Conservation (phyloP, 2,113 vertebrate genomes). For the Thalassarche chlororhynchos region DNA sequence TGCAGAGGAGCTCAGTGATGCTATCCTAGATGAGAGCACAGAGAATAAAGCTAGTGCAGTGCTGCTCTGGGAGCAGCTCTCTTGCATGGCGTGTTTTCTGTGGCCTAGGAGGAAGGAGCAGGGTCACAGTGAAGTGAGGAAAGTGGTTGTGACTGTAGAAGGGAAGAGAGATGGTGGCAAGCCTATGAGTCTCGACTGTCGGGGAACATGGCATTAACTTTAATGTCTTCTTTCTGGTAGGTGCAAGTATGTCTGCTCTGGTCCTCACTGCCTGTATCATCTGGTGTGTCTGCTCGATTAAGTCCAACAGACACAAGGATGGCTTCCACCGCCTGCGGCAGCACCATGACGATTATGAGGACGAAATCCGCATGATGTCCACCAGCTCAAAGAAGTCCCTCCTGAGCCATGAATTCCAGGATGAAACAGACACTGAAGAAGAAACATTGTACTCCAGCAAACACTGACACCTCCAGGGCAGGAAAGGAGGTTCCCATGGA, state of each 20-base stretch:
- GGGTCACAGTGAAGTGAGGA: background rate
- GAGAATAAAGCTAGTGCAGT: background rate
- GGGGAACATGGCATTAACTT: background rate
- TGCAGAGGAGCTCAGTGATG: background rate
- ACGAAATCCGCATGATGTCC: constrained; percentile 92
- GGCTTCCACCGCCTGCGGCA: constrained; percentile 96
- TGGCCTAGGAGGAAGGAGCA: background rate
- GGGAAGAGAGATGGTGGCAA: background rate
- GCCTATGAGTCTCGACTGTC: background rate
- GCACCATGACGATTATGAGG: constrained; percentile 93
- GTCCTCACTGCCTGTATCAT: constrained; percentile 94
- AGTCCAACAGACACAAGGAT: constrained; percentile 96
- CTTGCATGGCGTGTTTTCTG: background rate
- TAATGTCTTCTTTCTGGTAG: constrained; percentile 62
- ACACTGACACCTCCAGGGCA: constrained; percentile 76
- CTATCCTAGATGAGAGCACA: background rate
- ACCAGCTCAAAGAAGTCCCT: constrained; percentile 97
- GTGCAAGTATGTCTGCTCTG: constrained; percentile 93
- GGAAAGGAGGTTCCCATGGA: constrained; percentile 55
- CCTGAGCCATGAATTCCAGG: constrained; percentile 94
- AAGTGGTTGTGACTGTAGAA: background rate
- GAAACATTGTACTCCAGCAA: constrained; percentile 97
- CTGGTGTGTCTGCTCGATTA: constrained; percentile 96
- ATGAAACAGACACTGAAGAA: constrained; percentile 98
- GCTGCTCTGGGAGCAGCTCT: background rate